Evolutionary conservation across 2,113 vertebrate genomes (phyloP).

Genomic region (Engraulis encrasicolus): DNA sequence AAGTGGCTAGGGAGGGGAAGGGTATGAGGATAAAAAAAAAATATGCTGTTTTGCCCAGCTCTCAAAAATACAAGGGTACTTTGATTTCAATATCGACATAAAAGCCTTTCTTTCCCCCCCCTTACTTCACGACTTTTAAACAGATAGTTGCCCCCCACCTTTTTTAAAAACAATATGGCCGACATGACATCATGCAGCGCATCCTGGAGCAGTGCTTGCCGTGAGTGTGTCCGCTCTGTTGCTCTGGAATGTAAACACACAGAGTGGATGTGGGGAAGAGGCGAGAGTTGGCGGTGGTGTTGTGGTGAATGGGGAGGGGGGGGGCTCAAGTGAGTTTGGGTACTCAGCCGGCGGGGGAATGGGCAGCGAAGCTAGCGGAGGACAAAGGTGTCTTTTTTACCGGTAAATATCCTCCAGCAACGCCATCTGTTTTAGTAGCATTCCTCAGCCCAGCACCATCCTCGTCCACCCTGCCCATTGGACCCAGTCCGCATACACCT

Average conservation of each 20-base stretch:
- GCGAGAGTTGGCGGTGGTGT: not conserved
- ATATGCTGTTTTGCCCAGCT: not conserved
- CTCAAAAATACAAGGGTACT: constrained; percentile 8
- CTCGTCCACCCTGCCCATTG: not conserved
- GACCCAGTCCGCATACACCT: not conserved
- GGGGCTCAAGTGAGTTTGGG: not conserved
- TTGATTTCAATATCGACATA: not conserved
- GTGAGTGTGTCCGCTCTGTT: not conserved
- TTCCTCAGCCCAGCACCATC: constrained; percentile 52
- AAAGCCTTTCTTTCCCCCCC: not conserved
- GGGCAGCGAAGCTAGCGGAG: constrained; percentile 39
- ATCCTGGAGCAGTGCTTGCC: not conserved
- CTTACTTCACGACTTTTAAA: not conserved
- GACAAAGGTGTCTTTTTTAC: constrained; percentile 51
- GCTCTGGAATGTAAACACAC: not conserved
- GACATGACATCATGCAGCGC: not conserved
- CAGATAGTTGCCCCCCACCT: not conserved
- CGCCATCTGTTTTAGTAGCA: constrained; percentile 50
- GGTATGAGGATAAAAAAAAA: not conserved
- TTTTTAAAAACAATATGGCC: not conserved
- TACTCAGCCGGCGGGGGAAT: constrained; percentile 41
- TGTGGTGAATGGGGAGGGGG: not conserved
- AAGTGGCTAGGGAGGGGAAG: not conserved
- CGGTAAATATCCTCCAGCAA: constrained; percentile 55
- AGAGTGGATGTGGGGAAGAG: no score